These are phyloP conservation scores for Rhopalosiphum maidis DNA, from an alignment of 1,140 invertebrate genomes.

Conservation along the genomic window DNA sequence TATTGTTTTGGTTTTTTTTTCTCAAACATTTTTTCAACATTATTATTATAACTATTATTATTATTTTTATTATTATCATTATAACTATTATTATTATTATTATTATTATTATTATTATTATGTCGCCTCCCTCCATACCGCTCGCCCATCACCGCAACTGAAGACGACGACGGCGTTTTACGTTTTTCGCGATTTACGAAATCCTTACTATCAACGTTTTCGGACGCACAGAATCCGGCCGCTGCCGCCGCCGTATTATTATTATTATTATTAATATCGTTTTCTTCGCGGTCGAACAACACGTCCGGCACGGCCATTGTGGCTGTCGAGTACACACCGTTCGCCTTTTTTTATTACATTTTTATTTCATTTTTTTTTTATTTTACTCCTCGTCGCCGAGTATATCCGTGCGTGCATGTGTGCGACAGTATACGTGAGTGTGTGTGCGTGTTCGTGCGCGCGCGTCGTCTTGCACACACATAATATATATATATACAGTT, in stretches of 20 bases:
- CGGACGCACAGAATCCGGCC: not conserved
- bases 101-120: not conserved
- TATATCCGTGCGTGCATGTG: not conserved
- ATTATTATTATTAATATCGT: not conserved
- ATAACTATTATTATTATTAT: not conserved
- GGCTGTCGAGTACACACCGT: not conserved
- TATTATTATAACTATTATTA: conserved; percentile 3
- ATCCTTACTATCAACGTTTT: not conserved
- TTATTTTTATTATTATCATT: not conserved
- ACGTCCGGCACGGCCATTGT: conserved; percentile 40
- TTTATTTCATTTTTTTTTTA: not conserved
- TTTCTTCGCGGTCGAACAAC: not conserved
- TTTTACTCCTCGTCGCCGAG: not conserved
- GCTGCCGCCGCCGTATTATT: not conserved
- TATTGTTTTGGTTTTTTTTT: conserved; percentile 17
- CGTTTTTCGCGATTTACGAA: not conserved
- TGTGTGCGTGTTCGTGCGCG: conserved; percentile 20
- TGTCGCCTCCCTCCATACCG: not conserved
- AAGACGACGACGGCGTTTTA: not conserved
- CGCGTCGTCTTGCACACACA: conserved; percentile 5
- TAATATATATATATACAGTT: not conserved
- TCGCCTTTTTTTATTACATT: conserved; percentile 12
- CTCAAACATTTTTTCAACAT: not conserved
- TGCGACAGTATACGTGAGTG: not conserved
- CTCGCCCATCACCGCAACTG: not conserved